Percentiles rank a stretch among this genome's conserved stretches.
phyloP scores from a whole-genome alignment of 2,797 vertebrate genomes.

The Cossypha caffra region DNA sequence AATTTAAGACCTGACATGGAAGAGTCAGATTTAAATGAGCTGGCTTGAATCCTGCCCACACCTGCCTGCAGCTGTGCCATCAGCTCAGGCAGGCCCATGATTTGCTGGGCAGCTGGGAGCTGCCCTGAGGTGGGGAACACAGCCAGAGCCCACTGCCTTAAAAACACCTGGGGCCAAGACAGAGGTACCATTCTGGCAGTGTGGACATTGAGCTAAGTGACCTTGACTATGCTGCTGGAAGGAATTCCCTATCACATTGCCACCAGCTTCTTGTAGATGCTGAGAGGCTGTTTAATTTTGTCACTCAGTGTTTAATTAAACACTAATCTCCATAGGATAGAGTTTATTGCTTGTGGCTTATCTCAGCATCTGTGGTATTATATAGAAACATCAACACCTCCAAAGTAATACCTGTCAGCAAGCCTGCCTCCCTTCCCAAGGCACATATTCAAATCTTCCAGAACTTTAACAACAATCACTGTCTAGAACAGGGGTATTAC shows the following conservation, averaged over 20 bases:
- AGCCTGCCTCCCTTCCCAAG: neutral
- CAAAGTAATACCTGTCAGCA: slow-evolving; percentile 14
- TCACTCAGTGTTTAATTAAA: slow-evolving; percentile 33
- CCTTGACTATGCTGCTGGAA: neutral
- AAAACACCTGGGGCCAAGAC: neutral
- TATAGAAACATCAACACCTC: neutral
- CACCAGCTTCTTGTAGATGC: neutral
- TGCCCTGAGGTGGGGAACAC: neutral
- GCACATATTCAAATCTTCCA: neutral
- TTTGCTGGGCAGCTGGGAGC: neutral
- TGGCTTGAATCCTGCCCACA: neutral
- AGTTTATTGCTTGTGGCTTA: neutral
- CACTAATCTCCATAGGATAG: neutral
- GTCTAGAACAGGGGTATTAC: neutral
- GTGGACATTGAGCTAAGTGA: neutral
- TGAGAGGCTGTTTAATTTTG: neutral
- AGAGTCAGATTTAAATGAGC: neutral
- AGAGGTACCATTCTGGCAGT: neutral
- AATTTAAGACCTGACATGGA: neutral
- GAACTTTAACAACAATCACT: neutral
- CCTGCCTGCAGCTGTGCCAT: neutral
- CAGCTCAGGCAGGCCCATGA: accelerated
- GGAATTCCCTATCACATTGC: neutral
- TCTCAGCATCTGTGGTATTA: neutral
- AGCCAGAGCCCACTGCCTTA: neutral